Percentiles rank a stretch among this genome's conserved stretches.
These are phyloP conservation scores for Amaurobius ferox DNA, from an alignment of 2,888 invertebrate genomes.

Conservation along the genomic window DNA sequence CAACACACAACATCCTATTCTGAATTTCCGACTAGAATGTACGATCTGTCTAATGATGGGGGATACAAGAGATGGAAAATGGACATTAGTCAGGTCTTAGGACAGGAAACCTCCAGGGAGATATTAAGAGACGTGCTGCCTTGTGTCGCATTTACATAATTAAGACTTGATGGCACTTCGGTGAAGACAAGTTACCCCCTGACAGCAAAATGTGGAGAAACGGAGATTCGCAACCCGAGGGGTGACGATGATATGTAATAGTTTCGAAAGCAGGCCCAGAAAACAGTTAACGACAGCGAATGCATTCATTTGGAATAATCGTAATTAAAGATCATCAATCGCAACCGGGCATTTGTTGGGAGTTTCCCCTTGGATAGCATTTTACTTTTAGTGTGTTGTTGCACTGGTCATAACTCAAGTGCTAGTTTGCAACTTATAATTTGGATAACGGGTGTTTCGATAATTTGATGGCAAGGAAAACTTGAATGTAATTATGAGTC, in stretches of 20 bases:
- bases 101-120: slow-evolving; percentile 34
- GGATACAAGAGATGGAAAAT: slow-evolving; percentile 23
- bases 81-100: slow-evolving; percentile 48
- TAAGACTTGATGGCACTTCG: slow-evolving; percentile 33
- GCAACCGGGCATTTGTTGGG: neutral
- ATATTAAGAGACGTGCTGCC: slow-evolving; percentile 19
- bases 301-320: neutral
- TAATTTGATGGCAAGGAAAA: too few relatives aligned
- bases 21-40: slow-evolving; percentile 15
- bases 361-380: neutral
- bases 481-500: too few relatives aligned
- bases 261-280: neutral
- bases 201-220: slow-evolving; percentile 40
- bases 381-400: neutral
- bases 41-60: slow-evolving; percentile 22
- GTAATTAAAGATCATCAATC: neutral
- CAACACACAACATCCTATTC: slow-evolving; percentile 35
- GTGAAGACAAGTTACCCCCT: slow-evolving; percentile 22
- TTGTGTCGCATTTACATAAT: slow-evolving; percentile 53
- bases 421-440: neutral
- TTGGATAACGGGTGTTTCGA: neutral
- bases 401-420: neutral
- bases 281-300: neutral
- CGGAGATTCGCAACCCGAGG: neutral
- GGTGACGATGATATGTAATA: slow-evolving; percentile 1